These are phyloP conservation scores for Mylabris phalerata DNA, from an alignment of 1,140 invertebrate species.

Conservation along the genomic window DNA sequence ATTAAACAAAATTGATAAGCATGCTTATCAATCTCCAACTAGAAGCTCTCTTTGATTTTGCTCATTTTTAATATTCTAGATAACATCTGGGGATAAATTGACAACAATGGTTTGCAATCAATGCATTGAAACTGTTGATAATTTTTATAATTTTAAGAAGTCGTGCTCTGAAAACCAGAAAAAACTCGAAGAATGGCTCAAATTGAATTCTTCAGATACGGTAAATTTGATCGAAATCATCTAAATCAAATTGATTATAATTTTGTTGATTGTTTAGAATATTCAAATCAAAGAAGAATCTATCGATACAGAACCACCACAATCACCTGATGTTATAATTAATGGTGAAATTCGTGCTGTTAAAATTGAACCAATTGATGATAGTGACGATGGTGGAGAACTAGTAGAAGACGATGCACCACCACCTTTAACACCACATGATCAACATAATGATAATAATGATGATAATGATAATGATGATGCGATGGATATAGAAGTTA, in stretches of 20 bases:
- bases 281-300: slow-evolving; percentile 32
- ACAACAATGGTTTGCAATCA: slow-evolving; percentile 50
- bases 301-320: slow-evolving; percentile 13
- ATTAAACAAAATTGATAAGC: too few relatives aligned
- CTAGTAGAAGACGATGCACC: slow-evolving; percentile 3
- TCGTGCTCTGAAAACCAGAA: slow-evolving; percentile 49
- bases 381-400: neutral
- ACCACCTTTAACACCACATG: slow-evolving; percentile 3
- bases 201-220: slow-evolving; percentile 31
- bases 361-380: slow-evolving; percentile 11
- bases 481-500: neutral
- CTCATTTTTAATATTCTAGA: slow-evolving; percentile 34
- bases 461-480: too few relatives aligned
- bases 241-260: neutral
- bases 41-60: neutral
- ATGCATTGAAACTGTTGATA: slow-evolving; percentile 49
- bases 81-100: slow-evolving; percentile 48
- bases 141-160: slow-evolving; percentile 49
- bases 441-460: neutral
- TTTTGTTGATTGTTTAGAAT: slow-evolving; percentile 14
- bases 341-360: slow-evolving; percentile 7
- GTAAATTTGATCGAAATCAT: slow-evolving; percentile 20
- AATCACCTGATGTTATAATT: slow-evolving; percentile 9
- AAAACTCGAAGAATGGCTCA: slow-evolving; percentile 47
- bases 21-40: neutral